Percentiles rank a stretch among this genome's conserved stretches.
These are phyloP conservation scores for Trimorus sp. DNA, from an alignment of 2,888 invertebrate species.

Conservation along the genomic window DNA sequence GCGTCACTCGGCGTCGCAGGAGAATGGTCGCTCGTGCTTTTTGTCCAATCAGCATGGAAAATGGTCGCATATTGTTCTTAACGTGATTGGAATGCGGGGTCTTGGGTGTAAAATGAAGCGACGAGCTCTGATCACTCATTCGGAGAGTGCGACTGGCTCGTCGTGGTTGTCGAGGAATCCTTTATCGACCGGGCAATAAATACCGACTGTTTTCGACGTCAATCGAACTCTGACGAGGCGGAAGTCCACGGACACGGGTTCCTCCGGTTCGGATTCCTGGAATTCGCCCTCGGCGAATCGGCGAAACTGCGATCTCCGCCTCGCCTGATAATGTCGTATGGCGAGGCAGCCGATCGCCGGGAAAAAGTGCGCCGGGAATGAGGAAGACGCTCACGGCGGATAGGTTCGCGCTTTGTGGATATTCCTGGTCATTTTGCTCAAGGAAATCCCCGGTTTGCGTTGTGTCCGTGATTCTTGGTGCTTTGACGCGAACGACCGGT, in stretches of 20 bases:
- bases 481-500: background rate
- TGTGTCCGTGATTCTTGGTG: background rate
- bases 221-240: slow-evolving; percentile 74
- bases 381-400: slow-evolving; percentile 27
- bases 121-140: slow-evolving; percentile 52
- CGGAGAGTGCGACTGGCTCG: slow-evolving; percentile 22
- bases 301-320: slow-evolving; percentile 39
- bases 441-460: background rate
- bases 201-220: slow-evolving; percentile 72
- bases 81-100: slow-evolving; percentile 57
- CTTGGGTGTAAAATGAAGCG: slow-evolving; percentile 53
- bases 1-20: slow-evolving; percentile 17
- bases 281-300: slow-evolving; percentile 57
- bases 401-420: slow-evolving; percentile 5
- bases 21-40: slow-evolving; percentile 16
- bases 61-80: slow-evolving; percentile 54
- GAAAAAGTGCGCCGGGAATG: slow-evolving; percentile 23
- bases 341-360: slow-evolving; percentile 20
- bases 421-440: no score
- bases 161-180: slow-evolving; percentile 61
- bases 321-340: slow-evolving; percentile 34
- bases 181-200: slow-evolving; percentile 68
- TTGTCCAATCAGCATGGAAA: slow-evolving; percentile 50
- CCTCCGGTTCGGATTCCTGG: slow-evolving; percentile 62
- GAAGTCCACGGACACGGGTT: slow-evolving; percentile 69